phyloP scores from a whole-genome alignment of 2,797 vertebrate genomes.

The Dendrocincla fuliginosa region DNA sequence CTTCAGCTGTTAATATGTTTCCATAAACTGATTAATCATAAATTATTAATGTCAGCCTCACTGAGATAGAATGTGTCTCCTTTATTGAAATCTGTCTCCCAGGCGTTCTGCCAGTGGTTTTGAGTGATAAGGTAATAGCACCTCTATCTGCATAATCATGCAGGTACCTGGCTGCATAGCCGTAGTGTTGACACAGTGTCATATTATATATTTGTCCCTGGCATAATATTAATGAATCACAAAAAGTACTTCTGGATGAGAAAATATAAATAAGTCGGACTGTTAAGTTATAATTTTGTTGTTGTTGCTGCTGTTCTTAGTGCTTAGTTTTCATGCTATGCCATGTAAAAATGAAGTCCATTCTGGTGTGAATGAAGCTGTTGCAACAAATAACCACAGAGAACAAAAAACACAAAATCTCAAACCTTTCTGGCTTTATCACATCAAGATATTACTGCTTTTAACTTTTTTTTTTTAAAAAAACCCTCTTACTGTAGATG shows the following conservation, averaged over 20 bases:
- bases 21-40: constrained; percentile 71
- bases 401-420: background rate
- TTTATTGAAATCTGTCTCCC: constrained; percentile 60
- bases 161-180: constrained; percentile 5
- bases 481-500: background rate
- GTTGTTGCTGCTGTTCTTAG: background rate
- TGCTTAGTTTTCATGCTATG: background rate
- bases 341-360: background rate
- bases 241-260: background rate
- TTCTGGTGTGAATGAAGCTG: background rate
- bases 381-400: background rate
- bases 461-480: background rate
- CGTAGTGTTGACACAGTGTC: background rate
- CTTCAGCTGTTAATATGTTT: constrained; percentile 49
- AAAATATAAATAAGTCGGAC: constrained; percentile 44
- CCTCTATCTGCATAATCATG: constrained; percentile 59
- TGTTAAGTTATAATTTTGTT: background rate
- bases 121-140: constrained; percentile 61
- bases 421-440: background rate
- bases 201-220: constrained; percentile 40
- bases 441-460: background rate
- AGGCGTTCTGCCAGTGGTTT: constrained; percentile 26
- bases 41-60: constrained; percentile 67
- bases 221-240: constrained; percentile 33
- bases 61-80: constrained; percentile 23